Evolutionary conservation across 2,888 invertebrate species (phyloP).

Genomic region (Thelaira solivaga): DNA sequence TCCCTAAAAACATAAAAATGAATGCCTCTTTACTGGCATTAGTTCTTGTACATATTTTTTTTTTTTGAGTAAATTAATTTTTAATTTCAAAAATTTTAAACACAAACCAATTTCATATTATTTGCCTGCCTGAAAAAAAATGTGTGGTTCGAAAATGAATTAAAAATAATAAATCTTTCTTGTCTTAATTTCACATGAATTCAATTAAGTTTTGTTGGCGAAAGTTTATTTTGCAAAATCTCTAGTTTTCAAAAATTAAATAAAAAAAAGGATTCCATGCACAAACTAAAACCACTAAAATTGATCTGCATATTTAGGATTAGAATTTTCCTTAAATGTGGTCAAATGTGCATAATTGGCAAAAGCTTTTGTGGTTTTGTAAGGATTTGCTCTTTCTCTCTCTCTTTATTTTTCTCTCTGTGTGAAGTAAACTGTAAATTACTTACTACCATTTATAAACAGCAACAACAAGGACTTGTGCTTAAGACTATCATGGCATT

Average conservation of each 20-base stretch:
- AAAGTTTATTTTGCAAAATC: constrained; percentile 16
- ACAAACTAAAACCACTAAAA: constrained; percentile 20
- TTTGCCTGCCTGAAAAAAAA: constrained; percentile 14
- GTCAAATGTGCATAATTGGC: constrained; percentile 58
- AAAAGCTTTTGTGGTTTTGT: constrained; percentile 52
- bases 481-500: too few relatives aligned
- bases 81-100: too few relatives aligned
- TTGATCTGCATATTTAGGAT: constrained; percentile 50
- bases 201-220: constrained; percentile 34
- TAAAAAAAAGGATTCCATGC: background rate
- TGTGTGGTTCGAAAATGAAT: constrained; percentile 18
- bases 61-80: too few relatives aligned
- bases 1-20: background rate
- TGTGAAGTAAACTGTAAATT: background rate
- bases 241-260: background rate
- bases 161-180: constrained; percentile 26
- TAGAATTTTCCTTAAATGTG: constrained; percentile 42
- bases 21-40: too few relatives aligned
- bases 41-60: too few relatives aligned
- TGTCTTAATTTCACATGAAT: background rate
- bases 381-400: constrained; percentile 42
- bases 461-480: too few relatives aligned
- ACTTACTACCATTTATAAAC: too few relatives aligned
- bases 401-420: too few relatives aligned
- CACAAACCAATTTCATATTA: too few relatives aligned